Evolutionary conservation across 1,140 invertebrate species (phyloP), one percentile per base, ranked within the genome.

Genomic region (Microplitis mediator): DNA sequence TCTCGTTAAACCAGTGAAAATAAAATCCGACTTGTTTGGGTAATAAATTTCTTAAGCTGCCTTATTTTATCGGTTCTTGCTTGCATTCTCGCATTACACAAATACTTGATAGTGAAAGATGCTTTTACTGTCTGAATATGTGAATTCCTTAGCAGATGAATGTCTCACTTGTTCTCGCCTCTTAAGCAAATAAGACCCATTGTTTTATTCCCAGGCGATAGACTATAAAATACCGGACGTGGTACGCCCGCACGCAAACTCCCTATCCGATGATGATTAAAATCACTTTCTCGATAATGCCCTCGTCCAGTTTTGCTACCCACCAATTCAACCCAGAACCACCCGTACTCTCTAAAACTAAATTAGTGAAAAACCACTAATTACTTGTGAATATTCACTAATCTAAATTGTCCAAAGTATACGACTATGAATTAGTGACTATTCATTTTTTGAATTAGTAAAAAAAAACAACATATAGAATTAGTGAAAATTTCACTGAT

Each of bases 281-380:
- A 81, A 81, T 82, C 79, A 81, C 82, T 84, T 84, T 84, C 81
- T 76, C 79, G 76, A 74, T 76, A 63, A 77, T 63, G 64, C 39
- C 39, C 39, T 45, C 39, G 23, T 23, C 23, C 23, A 23, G 23
- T 23, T 23, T 23, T 23, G 23, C 23, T 23, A 23, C 23, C 23
- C 23, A 23, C 23, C 23, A 23, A 23, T 23, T 23, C 23, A 23
- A 23, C 23, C 23, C 1, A 23, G 23, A 23, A 23, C 23, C 23
- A 23, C n/a, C n/a, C n/a, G n/a, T n/a, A n/a, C n/a, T n/a, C n/a
- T n/a, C n/a, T n/a, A n/a, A n/a, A n/a, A n/a, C n/a, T n/a, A n/a
- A n/a, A n/a, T n/a, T n/a, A n/a, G n/a, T n/a, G n/a, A n/a, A n/a
- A n/a, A n/a, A n/a, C n/a, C n/a, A n/a, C n/a, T n/a, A n/a, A n/a